A percentile compares a stretch with the other conserved stretches of the same genome.
phyloP scores from a whole-genome alignment of 1,140 invertebrate genomes.

The Gonioctena quinquepunctata region DNA sequence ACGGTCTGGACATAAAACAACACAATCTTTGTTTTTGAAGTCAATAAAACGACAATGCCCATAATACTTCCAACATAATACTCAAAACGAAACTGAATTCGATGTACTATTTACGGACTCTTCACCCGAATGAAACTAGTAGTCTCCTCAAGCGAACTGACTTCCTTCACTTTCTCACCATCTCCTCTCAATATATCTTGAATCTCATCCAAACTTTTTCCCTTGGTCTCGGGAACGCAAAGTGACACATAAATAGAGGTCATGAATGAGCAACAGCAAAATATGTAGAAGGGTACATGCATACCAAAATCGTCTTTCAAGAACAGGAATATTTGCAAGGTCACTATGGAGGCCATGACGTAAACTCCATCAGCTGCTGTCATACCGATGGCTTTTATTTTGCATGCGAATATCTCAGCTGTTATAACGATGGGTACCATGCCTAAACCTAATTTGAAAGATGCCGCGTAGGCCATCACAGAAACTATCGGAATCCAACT shows the following conservation, averaged over 20 bases:
- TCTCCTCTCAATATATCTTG: conserved; percentile 32
- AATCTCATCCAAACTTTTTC: conserved; percentile 37
- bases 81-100: background rate
- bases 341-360: conserved; percentile 60
- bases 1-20: too few relatives aligned
- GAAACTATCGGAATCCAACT: conserved; percentile 40
- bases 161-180: too few relatives aligned
- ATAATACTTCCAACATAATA: background rate
- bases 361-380: conserved; percentile 36
- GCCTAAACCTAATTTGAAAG: conserved; percentile 41
- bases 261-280: conserved; percentile 18
- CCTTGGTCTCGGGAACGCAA: conserved; percentile 36
- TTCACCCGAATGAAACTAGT: too few relatives aligned
- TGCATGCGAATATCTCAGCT: conserved; percentile 66
- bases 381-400: conserved; percentile 58
- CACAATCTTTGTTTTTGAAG: too few relatives aligned
- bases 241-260: conserved; percentile 13
- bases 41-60: background rate
- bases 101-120: too few relatives aligned
- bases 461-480: conserved; percentile 35
- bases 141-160: too few relatives aligned
- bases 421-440: conserved; percentile 73
- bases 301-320: conserved; percentile 23
- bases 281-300: conserved; percentile 34
- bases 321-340: conserved; percentile 65